Evolutionary conservation across 2,113 vertebrate species (phyloP), one percentile per base, ranked within the genome.

Genomic region (Brachyhypopomus gauderio): DNA sequence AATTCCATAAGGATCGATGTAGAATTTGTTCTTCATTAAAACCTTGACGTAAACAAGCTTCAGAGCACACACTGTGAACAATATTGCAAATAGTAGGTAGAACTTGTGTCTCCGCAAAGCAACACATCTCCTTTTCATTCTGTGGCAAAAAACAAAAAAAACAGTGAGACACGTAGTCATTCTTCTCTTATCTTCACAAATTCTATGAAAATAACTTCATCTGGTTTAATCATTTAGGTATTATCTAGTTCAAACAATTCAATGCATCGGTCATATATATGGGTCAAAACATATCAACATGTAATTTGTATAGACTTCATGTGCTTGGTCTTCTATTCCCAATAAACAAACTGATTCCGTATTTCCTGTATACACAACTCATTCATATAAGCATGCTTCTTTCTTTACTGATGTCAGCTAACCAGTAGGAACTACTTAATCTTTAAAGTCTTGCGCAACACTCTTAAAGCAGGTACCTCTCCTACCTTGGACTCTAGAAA

Each of bases 111-210:
- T 91, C 81, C 90, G 88, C 84, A 87, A 80, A 76, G 66, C 75
- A 73, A 23, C 20, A 77, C 89, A 91, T 84, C 86, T 85, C 89
- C 48, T 89, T 88, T 89, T 95, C 96, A 97, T 97, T 92, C 96
- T 97, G 92, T 62, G 85, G 77, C 86, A 79, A 85, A 74, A 67
- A 77, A 23, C 22, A 67, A 72, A 72, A 22, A 55, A 5, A 71
- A 3, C 52, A 62, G 25, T 70, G 14, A 23, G 3, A 67, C 8
- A 23, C 14, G 16, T 38, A 60, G 14, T 23, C 11, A 58, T 45
- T 36, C 56, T n/a, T n/a, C n/a, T 30, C 30, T 30, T 3, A 11
- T 5, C 17, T 66, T 59, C 69, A 41, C 3, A n/a, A 6, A 22
- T 41, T 52, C 8, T 11, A 1, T 52, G 12, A 52, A 30, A 16